Evolutionary conservation across 2,888 invertebrate genomes (phyloP).

Genomic region (Lithosia quadra): DNA sequence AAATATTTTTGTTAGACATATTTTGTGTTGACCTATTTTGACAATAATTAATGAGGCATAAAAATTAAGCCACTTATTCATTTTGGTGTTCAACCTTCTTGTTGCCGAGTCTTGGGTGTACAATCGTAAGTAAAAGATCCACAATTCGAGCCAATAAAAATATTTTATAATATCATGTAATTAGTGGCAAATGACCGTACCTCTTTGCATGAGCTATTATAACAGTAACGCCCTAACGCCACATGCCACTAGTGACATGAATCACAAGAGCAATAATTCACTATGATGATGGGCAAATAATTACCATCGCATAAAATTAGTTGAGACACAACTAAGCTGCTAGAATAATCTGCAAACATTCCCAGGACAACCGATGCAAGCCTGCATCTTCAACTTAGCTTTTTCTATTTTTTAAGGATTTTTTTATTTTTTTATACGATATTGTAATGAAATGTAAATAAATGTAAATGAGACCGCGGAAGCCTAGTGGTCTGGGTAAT

Average conservation of each 20-base stretch:
- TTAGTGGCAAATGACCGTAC: slow-evolving; percentile 10
- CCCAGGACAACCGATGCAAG: too few species aligned
- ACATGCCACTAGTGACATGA: slow-evolving; percentile 8
- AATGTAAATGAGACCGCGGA: too few species aligned
- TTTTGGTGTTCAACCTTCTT: background rate
- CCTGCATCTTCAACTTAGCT: too few species aligned
- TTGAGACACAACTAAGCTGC: too few species aligned
- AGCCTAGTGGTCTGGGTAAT: too few species aligned
- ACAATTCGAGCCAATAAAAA: too few species aligned
- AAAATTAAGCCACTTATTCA: background rate
- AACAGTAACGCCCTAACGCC: slow-evolving; percentile 6
- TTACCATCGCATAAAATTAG: slow-evolving; percentile 5
- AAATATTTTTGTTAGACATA: slow-evolving; percentile 11
- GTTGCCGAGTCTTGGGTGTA: background rate
- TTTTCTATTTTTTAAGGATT: too few species aligned
- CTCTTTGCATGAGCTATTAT: background rate
- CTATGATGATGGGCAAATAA: slow-evolving; percentile 11
- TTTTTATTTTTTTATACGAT: too few species aligned
- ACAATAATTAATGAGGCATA: background rate
- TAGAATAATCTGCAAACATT: too few species aligned
- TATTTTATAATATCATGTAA: too few species aligned
- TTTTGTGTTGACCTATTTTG: slow-evolving; percentile 2
- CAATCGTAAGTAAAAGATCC: background rate
- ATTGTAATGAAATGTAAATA: too few species aligned
- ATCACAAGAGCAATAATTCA: slow-evolving; percentile 12